Conservation (phyloP, 2,888 invertebrate species). For the Drosophila robusta region DNA sequence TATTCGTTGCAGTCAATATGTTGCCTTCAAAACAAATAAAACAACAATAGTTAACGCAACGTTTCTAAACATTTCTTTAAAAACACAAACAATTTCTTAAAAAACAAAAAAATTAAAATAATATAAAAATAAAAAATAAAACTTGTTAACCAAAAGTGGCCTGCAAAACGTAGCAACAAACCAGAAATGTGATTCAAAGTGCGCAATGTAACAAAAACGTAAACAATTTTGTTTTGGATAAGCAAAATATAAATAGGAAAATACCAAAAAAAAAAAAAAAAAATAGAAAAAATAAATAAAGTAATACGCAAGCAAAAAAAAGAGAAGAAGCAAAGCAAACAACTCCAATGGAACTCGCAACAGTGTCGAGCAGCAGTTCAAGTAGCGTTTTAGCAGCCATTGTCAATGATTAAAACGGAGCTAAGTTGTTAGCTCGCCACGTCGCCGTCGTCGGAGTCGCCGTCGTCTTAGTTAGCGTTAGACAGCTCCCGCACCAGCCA, state of each 20-base stretch:
- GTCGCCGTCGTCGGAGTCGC: slow-evolving; percentile 47
- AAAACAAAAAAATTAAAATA: slow-evolving; percentile 6
- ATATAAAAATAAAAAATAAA: slow-evolving; percentile 18
- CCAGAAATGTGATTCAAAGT: slow-evolving; percentile 76
- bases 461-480: slow-evolving; percentile 63
- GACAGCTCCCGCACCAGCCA: slow-evolving; percentile 10
- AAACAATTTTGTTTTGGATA: slow-evolving; percentile 55
- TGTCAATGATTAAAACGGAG: slow-evolving; percentile 68
- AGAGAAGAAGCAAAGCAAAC: slow-evolving; percentile 13
- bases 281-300: slow-evolving; percentile 11
- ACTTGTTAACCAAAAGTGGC: slow-evolving; percentile 71
- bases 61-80: slow-evolving; percentile 65
- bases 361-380: slow-evolving; percentile 52
- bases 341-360: slow-evolving; percentile 67
- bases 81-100: slow-evolving; percentile 22
- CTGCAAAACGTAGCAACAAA: slow-evolving; percentile 66
- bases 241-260: slow-evolving; percentile 32
- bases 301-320: slow-evolving; percentile 15
- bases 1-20: slow-evolving; percentile 58
- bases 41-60: slow-evolving; percentile 75
- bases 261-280: slow-evolving; percentile 19
- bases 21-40: slow-evolving; percentile 65
- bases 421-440: slow-evolving; percentile 44
- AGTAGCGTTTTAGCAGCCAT: slow-evolving; percentile 64
- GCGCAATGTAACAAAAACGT: slow-evolving; percentile 70